These are phyloP conservation scores for Trichechus manatus DNA, from an alignment of 2,113 vertebrate species.

Conservation along the genomic window DNA sequence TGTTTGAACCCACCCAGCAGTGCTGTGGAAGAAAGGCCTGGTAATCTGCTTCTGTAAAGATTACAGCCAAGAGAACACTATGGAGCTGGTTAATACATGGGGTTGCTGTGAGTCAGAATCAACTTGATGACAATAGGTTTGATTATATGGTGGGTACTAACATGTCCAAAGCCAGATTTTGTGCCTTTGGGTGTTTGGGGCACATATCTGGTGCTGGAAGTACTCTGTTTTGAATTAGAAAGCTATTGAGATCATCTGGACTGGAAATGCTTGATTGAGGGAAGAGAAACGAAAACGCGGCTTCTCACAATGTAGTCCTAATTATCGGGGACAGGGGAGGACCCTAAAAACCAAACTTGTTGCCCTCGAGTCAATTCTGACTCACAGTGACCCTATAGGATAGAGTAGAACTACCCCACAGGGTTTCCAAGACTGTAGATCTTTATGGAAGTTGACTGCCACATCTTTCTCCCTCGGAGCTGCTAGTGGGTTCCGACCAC, in stretches of 20 bases:
- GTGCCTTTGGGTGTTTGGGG: background rate
- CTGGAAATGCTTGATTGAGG: background rate
- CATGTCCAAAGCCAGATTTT: background rate
- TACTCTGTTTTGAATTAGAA: conserved; percentile 43
- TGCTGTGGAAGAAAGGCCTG: background rate
- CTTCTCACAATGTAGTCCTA: background rate
- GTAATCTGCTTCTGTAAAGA: background rate
- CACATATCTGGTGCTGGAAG: background rate
- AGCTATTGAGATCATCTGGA: background rate
- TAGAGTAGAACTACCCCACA: too few relatives aligned
- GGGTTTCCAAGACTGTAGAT: background rate
- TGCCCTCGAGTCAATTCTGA: background rate
- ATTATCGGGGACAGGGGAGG: background rate
- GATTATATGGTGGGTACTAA: background rate
- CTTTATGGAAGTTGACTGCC: background rate
- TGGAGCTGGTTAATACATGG: background rate
- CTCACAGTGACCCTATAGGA: background rate
- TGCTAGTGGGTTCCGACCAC: background rate
- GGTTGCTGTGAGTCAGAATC: background rate
- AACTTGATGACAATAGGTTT: background rate
- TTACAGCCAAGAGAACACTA: background rate
- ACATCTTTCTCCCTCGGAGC: background rate
- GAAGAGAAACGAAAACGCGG: background rate
- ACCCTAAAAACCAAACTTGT: too few relatives aligned
- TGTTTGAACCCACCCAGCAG: background rate